Base-by-base conservation (phyloP, 1,140 invertebrate genomes). In the Pogonognathellus flavescens region DNA sequence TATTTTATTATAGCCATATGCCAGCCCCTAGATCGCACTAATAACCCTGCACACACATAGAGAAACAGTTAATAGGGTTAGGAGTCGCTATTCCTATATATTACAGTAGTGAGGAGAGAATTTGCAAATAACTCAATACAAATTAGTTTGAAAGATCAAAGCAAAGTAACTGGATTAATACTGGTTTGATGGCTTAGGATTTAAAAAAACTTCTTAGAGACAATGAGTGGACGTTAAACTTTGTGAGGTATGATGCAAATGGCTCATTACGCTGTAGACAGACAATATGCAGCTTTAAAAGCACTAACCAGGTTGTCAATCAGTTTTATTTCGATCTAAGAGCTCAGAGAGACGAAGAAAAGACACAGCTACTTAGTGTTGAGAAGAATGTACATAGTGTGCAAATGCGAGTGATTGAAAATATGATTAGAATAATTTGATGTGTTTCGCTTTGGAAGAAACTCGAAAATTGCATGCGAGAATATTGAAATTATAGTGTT, bases 401-500 rank as follows among this genome's bases (percentile, higher is more conserved):
- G 25, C n/a, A 49, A 31, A 49, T 76, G 25, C 70, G 70, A 76
- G 49, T 25, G 70, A 76, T 76, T 76, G 70, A 76, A 76, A 76
- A 76, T 76, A 41, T 41, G 25, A 76, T 76, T 76, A 76, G 70
- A 50, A 76, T 76, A 76, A 76, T 76, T 76, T 76, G 31, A 76
- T 76, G 41, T 41, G 70, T 76, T 76, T 76, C 70, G 41, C 41
- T 50, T 76, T 13, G 25, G n/a, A 49, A 76, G 25, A 18, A 76
- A 76, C 70, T 76, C 70, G 70, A 76, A 76, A 76, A 76, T 76
- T 50, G 70, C 70, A 76, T 76, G 70, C 70, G 8, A 76, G 70
- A 76, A 76, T 50, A 50, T 31, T 49, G 41, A 76, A 76, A 76
- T 76, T 76, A 76, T 76, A 76, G 70, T 76, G 70, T 76, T 76